Base-by-base conservation (phyloP, 2,113 vertebrate genomes). In the Syrmaticus mikado region DNA sequence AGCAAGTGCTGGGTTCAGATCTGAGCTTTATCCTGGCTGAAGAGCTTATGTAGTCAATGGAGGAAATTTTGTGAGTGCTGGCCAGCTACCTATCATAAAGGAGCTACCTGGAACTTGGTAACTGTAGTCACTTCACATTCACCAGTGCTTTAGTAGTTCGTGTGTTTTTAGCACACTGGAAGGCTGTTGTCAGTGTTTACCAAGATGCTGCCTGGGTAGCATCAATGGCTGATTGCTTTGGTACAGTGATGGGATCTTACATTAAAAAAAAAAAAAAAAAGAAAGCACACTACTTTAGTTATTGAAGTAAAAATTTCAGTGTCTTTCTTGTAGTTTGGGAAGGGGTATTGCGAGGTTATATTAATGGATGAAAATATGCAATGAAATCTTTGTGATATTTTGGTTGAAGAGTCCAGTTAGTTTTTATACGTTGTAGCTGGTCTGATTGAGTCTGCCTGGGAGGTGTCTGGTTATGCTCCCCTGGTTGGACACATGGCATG, bases 11-110 rank as follows among this genome's bases (percentile, higher is more conserved):
- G 62, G 50, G 30, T 55, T 64, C 67, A 28, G 6, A 36, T 5
- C 28, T 10, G 64, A 25, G 74, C 24, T 5, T 1, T 41, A 28
- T 28, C 36, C 27, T 36, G 41, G 10, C 28, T 61, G n/a, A 53
- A 24, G 1, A 1, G 36, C 32, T 43, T 15, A 1, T 4, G 7
- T 4, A 8, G 18, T 38, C 43, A 40, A 57, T 24, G 50, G 43
- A 36, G 28, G 43, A 53, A 60, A 40, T 34, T 10, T 13, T n/a
- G 30, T 18, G 68, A 60, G 50, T n/a, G 22, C 43, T 81, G 21
- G 34, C 30, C n/a, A 64, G 43, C n/a, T 16, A 6, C 57, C 41
- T 58, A 36, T 45, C 32, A 0, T 24, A 16, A 19, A 6, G 20
- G 34, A 7, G 50, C 43, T 76, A n/a, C 52, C 20, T 25, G 38